Evolutionary conservation across 2,888 invertebrate genomes (phyloP).

Genomic region (Acronicta psi): DNA sequence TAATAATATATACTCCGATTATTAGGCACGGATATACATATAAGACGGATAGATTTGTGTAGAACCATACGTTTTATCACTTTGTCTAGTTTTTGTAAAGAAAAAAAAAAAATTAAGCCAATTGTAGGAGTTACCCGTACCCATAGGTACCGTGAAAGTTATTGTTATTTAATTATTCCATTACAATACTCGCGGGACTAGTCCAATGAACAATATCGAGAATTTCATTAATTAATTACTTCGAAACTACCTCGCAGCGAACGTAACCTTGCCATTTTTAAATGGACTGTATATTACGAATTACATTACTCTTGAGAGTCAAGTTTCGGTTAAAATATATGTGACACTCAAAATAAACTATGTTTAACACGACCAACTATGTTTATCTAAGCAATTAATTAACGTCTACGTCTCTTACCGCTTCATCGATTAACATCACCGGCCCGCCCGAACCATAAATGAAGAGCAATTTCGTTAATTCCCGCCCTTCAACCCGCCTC

Average conservation of each 20-base stretch:
- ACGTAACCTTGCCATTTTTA: constrained; percentile 1
- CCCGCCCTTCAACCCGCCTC: constrained; percentile 1
- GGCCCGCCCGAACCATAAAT: constrained; percentile 12
- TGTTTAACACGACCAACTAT: constrained; percentile 42
- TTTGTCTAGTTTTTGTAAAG: neutral
- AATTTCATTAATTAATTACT: constrained; percentile 12
- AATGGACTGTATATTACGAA: constrained; percentile 2
- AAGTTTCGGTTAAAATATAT: constrained; percentile 24
- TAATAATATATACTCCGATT: too few relatives aligned
- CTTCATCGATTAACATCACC: constrained; percentile 32
- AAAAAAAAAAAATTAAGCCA: too few relatives aligned
- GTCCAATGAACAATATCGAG: constrained; percentile 8
- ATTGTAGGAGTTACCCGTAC: neutral
- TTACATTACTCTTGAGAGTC: constrained; percentile 13
- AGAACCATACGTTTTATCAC: too few relatives aligned
- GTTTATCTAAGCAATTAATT: constrained; percentile 50
- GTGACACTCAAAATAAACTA: constrained; percentile 47
- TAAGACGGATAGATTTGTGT: too few relatives aligned
- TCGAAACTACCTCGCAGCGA: constrained; percentile 4
- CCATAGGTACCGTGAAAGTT: constrained; percentile 7
- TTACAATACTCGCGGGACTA: constrained; percentile 12
- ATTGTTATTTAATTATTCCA: constrained; percentile 10
- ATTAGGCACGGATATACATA: too few relatives aligned
- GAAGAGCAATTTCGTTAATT: constrained; percentile 21
- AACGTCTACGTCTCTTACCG: constrained; percentile 31